Evolutionary conservation across 1,140 invertebrate species (phyloP).

Genomic region (Zaprionus camerounensis): DNA sequence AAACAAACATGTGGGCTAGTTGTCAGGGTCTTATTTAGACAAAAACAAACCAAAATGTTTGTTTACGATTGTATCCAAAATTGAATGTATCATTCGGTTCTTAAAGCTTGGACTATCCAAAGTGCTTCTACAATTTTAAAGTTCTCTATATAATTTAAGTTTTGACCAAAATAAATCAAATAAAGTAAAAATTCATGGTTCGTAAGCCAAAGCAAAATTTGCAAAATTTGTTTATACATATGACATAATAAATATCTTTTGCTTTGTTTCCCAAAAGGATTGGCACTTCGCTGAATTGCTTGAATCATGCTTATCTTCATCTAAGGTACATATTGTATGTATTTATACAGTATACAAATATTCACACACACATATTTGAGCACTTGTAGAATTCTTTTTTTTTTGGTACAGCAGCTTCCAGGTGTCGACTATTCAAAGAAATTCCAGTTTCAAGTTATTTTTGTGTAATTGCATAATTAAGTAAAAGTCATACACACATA

Average conservation of each 20-base stretch:
- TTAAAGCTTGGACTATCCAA: background rate
- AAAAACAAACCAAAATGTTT: background rate
- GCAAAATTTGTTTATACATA: conserved; percentile 7
- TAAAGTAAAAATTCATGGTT: background rate
- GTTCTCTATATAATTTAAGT: too few relatives aligned
- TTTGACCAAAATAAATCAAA: background rate
- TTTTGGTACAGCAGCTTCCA: conserved; percentile 34
- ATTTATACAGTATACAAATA: conserved; percentile 23
- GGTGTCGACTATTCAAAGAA: conserved; percentile 45
- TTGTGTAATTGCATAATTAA: conserved; percentile 22
- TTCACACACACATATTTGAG: conserved; percentile 1
- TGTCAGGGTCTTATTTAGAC: background rate
- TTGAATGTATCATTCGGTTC: background rate
- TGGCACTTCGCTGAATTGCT: conserved; percentile 12
- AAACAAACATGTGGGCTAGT: background rate
- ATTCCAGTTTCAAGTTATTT: conserved; percentile 38
- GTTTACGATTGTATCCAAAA: background rate
- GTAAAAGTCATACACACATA: background rate
- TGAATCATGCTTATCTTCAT: conserved; percentile 18
- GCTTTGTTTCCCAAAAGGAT: conserved; percentile 20
- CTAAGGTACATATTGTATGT: conserved; percentile 10
- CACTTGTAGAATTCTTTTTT: conserved; percentile 47
- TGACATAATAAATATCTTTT: conserved; percentile 18
- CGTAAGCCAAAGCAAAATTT: background rate
- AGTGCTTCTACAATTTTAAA: too few relatives aligned